These are phyloP conservation scores for Pseudeuparius sepicola DNA, from an alignment of 2,888 invertebrate species.

Conservation along the genomic window DNA sequence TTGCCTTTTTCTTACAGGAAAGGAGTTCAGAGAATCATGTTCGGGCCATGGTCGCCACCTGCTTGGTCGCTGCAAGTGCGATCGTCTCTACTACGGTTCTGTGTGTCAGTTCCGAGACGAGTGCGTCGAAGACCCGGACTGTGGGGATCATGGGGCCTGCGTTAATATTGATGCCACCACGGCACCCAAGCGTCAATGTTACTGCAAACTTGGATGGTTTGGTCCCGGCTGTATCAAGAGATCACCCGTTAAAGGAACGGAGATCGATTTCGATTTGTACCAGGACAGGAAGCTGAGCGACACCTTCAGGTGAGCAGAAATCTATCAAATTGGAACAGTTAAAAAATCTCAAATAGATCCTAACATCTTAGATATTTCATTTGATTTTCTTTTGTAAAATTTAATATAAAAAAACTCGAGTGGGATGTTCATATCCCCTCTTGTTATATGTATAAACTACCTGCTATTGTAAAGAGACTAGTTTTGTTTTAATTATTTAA, in stretches of 20 bases:
- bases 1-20: too few species aligned
- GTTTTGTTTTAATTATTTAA: too few species aligned
- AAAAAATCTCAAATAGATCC: too few species aligned
- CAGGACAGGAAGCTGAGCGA: constrained; percentile 61
- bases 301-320: too few species aligned
- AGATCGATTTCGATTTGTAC: constrained; percentile 62
- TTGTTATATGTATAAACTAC: too few species aligned
- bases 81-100: constrained; percentile 68
- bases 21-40: constrained; percentile 73
- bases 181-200: constrained; percentile 76
- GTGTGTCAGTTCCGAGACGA: constrained; percentile 85
- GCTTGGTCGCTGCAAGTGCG: constrained; percentile 69
- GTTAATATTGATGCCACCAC: constrained; percentile 71
- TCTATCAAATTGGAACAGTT: too few species aligned
- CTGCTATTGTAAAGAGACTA: too few species aligned
- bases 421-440: too few species aligned
- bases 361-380: too few species aligned
- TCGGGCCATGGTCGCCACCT: constrained; percentile 75
- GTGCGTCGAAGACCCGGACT: constrained; percentile 75
- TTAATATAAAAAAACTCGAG: too few species aligned
- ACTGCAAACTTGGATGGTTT: constrained; percentile 82
- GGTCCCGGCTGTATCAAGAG: constrained; percentile 77
- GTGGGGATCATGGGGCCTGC: constrained; percentile 79
- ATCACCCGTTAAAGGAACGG: constrained; percentile 63
- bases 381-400: too few species aligned